A percentile compares a stretch with the other conserved stretches of the same genome.
Conservation (phyloP, 1,140 invertebrate species). For the Brachionus calyciflorus region DNA sequence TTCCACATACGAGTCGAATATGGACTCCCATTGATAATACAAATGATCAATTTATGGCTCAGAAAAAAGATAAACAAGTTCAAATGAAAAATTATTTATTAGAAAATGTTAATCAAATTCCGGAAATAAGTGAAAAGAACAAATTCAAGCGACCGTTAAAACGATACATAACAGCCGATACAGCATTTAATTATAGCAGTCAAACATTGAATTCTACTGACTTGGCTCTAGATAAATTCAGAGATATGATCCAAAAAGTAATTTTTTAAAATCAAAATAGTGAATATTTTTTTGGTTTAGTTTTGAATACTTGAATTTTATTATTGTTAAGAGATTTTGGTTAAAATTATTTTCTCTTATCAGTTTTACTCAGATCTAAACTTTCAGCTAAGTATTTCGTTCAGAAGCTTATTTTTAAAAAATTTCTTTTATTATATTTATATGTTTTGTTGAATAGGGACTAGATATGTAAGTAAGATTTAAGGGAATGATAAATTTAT, state of each 20-base stretch:
- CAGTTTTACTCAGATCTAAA: too few species aligned
- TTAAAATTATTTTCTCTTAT: too few species aligned
- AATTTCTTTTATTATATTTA: too few species aligned
- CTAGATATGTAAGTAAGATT: too few species aligned
- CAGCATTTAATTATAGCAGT: slow-evolving; percentile 57
- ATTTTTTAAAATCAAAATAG: background rate
- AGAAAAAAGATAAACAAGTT: slow-evolving; percentile 46
- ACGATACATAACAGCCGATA: slow-evolving; percentile 47
- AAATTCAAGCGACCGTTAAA: slow-evolving; percentile 22
- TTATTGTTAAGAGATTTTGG: too few species aligned
- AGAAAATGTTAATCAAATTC: slow-evolving; percentile 53
- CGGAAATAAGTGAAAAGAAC: slow-evolving; percentile 5
- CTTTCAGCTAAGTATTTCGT: too few species aligned
- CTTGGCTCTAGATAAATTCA: slow-evolving; percentile 54
- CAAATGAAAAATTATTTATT: slow-evolving; percentile 52
- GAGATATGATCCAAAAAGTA: slow-evolving; percentile 48
- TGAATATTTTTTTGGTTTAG: background rate
- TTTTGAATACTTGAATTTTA: too few species aligned
- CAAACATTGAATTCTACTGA: slow-evolving; percentile 58
- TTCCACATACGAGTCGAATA: slow-evolving; percentile 34
- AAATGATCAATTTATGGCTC: slow-evolving; percentile 53
- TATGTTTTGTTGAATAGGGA: too few species aligned
- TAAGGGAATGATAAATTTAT: too few species aligned
- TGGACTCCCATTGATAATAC: slow-evolving; percentile 55
- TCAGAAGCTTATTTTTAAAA: too few species aligned